Percentiles rank a stretch among this genome's conserved stretches.
Conservation (phyloP, 2,888 invertebrate genomes). For the Ariolimax columbianus region DNA sequence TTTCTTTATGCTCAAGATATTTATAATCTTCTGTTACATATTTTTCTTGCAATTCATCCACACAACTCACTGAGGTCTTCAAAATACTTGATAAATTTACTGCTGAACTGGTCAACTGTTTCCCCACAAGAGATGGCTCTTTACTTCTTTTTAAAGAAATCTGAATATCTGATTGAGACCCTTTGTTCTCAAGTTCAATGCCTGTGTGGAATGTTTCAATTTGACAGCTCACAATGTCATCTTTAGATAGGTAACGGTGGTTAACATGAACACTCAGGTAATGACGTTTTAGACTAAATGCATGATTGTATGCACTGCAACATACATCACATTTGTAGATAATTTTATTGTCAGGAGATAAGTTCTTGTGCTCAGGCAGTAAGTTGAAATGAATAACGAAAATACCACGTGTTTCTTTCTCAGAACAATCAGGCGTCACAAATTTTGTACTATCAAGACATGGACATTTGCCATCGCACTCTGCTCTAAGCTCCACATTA, state of each 20-base stretch:
- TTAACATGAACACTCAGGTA: slow-evolving; percentile 81
- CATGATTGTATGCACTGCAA: slow-evolving; percentile 79
- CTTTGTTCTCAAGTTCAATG: slow-evolving; percentile 19
- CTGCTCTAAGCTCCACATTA: neutral
- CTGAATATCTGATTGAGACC: neutral
- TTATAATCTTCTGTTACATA: neutral
- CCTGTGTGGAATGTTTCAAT: slow-evolving; percentile 62
- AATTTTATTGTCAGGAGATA: slow-evolving; percentile 50
- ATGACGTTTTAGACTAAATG: slow-evolving; percentile 81
- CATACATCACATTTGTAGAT: slow-evolving; percentile 81
- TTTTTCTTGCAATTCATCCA: neutral
- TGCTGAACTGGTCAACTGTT: neutral
- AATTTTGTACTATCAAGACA: slow-evolving; percentile 16
- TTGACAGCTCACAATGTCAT: slow-evolving; percentile 79
- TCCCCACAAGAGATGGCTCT: neutral
- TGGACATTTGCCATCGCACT: slow-evolving; percentile 46
- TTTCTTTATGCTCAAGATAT: neutral
- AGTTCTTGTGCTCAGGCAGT: slow-evolving; percentile 46
- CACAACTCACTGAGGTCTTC: neutral
- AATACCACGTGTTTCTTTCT: neutral
- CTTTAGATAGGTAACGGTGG: slow-evolving; percentile 77
- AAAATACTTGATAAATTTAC: neutral
- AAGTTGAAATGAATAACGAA: slow-evolving; percentile 43
- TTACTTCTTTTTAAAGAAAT: neutral
- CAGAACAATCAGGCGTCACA: neutral